A percentile compares a stretch with the other conserved stretches of the same genome.
These are phyloP conservation scores for Acronicta alni DNA, from an alignment of 2,888 invertebrate species.

Conservation along the genomic window DNA sequence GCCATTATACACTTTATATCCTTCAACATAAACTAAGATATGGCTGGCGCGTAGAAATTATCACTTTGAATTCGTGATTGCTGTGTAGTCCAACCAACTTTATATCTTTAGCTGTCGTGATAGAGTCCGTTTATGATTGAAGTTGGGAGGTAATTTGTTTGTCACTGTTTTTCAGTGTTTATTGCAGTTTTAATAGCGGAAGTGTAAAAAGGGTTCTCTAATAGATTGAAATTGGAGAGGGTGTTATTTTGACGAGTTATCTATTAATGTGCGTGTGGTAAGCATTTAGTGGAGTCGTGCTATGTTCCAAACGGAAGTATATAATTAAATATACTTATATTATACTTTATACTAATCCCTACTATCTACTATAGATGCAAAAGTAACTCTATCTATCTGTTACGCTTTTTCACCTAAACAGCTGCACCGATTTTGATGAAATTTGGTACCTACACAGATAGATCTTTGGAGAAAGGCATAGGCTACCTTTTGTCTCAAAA, in stretches of 20 bases:
- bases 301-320: conserved; percentile 39
- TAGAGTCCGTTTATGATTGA: conserved; percentile 25
- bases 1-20: conserved; percentile 57
- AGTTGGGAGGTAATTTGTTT: conserved; percentile 30
- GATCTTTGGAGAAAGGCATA: too few relatives aligned
- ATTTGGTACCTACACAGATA: too few relatives aligned
- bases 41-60: conserved; percentile 19
- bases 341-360: too few relatives aligned
- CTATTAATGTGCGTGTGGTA: conserved; percentile 56
- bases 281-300: conserved; percentile 28
- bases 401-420: too few relatives aligned
- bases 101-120: background rate
- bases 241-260: conserved; percentile 64
- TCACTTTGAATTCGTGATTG: conserved; percentile 22
- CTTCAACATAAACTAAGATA: conserved; percentile 23
- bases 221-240: conserved; percentile 66
- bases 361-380: too few relatives aligned
- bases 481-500: too few relatives aligned
- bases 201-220: conserved; percentile 74
- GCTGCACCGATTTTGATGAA: too few relatives aligned
- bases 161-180: conserved; percentile 53
- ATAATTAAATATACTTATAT: conserved; percentile 5
- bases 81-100: background rate
- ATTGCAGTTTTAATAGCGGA: conserved; percentile 74
- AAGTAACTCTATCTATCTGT: too few relatives aligned